These are phyloP conservation scores for Virgularia gustaviana DNA, from an alignment of 92 coral and sea anemone species.

Conservation along the genomic window DNA sequence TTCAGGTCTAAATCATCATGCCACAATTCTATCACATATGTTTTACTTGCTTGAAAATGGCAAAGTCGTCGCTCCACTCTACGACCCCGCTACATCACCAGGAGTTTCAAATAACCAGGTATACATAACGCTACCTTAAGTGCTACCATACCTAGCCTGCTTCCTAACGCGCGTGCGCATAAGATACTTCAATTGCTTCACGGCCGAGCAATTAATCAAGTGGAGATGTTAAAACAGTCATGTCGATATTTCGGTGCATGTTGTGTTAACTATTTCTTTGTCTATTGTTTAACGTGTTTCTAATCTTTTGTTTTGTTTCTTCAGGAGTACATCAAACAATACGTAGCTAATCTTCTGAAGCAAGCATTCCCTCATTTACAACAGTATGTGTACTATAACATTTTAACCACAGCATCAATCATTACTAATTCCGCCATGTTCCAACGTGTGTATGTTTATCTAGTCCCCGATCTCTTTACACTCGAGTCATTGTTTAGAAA, in stretches of 20 bases:
- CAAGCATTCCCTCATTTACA: conserved; percentile 95
- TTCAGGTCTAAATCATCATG: conserved; percentile 87
- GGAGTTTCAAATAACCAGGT: conserved; percentile 68
- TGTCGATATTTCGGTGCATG: too few relatives aligned
- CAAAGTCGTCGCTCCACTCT: conserved; percentile 74
- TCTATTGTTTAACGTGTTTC: not conserved
- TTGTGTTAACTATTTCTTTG: not conserved
- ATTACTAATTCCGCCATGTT: too few relatives aligned
- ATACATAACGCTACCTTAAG: too few relatives aligned
- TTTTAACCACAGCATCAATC: not conserved
- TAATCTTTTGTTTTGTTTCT: not conserved
- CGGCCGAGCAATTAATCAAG: too few relatives aligned
- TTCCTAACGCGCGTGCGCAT: too few relatives aligned
- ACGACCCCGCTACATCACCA: conserved; percentile 63
- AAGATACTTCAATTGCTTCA: too few relatives aligned
- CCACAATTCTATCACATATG: conserved; percentile 96
- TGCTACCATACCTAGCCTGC: not conserved
- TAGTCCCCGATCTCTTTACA: too few relatives aligned
- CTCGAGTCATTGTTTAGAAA: too few relatives aligned
- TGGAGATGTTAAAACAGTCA: too few relatives aligned
- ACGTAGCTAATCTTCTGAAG: conserved; percentile 74
- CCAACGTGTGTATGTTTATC: too few relatives aligned
- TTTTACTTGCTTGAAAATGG: conserved; percentile 87
- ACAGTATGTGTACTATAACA: conserved; percentile 60
- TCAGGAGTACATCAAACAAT: conserved; percentile 82